Conservation (phyloP, 37 sponge, comb jelly and placozoan genomes). For the Spongilla lacustris region DNA sequence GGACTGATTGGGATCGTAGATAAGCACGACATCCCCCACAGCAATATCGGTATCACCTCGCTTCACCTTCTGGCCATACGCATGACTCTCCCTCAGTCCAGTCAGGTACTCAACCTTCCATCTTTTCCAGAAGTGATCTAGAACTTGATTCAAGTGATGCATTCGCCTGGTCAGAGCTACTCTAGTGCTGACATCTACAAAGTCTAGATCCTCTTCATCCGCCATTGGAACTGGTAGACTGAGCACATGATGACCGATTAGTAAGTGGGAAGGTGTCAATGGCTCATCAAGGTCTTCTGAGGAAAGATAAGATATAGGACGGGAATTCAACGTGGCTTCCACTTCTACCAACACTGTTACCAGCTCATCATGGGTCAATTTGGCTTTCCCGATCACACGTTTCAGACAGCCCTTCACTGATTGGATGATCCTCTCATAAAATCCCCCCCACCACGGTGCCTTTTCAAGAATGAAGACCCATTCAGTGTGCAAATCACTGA, state of each 20-base stretch:
- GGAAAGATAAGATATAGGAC: conserved; percentile 27
- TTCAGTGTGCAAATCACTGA: neutral
- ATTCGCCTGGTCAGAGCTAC: neutral
- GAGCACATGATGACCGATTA: neutral
- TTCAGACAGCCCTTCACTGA: neutral
- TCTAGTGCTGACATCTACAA: neutral
- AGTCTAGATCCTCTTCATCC: conserved; percentile 1
- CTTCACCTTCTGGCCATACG: neutral
- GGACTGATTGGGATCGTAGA: neutral
- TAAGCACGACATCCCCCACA: conserved; percentile 21
- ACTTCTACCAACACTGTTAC: neutral
- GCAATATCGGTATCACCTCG: neutral
- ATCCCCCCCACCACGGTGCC: conserved; percentile 5
- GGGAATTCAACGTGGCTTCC: neutral
- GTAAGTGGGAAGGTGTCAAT: neutral
- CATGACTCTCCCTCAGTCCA: conserved; percentile 26
- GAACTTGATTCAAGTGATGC: conserved; percentile 14
- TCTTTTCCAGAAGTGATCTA: conserved; percentile 34
- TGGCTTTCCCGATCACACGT: neutral
- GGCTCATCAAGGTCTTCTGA: neutral
- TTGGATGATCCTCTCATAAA: neutral
- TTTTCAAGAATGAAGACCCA: neutral
- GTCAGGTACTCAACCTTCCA: conserved; percentile 26
- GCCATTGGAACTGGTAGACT: neutral
- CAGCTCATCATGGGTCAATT: neutral